phyloP scores from a whole-genome alignment of 2,113 vertebrate species.

The Pycnonotus jocosus region DNA sequence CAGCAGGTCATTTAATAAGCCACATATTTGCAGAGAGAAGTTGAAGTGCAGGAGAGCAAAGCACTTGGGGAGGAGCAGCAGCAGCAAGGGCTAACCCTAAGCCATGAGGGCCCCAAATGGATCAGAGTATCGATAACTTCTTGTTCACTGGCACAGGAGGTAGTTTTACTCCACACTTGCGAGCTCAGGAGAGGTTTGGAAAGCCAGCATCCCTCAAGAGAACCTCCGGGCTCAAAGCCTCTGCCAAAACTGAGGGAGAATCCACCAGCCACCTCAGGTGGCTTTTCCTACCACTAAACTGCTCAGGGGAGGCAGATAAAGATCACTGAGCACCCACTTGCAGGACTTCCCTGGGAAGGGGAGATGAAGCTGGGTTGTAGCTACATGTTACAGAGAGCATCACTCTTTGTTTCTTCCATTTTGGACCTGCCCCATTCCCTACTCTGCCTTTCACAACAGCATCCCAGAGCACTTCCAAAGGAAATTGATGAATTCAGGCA shows the following conservation, averaged over 20 bases:
- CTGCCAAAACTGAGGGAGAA: not conserved
- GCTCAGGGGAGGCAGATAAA: accelerated
- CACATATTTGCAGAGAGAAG: not conserved
- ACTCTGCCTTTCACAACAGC: not conserved
- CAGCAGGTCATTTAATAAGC: not conserved
- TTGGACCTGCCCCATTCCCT: not conserved
- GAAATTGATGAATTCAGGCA: not conserved
- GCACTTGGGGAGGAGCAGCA: not conserved
- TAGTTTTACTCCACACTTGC: not conserved
- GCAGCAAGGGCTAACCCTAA: not conserved
- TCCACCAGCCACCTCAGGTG: not conserved
- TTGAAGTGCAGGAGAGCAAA: not conserved
- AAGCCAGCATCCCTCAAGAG: not conserved
- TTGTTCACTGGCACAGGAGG: not conserved
- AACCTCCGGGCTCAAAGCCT: not conserved
- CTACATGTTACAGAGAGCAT: not conserved
- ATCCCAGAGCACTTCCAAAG: not conserved
- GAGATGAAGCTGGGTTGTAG: not conserved
- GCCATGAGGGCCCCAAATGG: accelerated
- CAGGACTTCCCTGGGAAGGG: not conserved
- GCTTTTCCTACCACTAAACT: not conserved
- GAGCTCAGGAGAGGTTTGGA: not conserved
- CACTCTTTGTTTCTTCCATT: not conserved
- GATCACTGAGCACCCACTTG: not conserved
- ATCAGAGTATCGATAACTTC: too few relatives aligned